A percentile compares a stretch with the other conserved stretches of the same genome.
These are phyloP conservation scores for Phragmatobia fuliginosa DNA, from an alignment of 2,888 invertebrate genomes.

Conservation along the genomic window DNA sequence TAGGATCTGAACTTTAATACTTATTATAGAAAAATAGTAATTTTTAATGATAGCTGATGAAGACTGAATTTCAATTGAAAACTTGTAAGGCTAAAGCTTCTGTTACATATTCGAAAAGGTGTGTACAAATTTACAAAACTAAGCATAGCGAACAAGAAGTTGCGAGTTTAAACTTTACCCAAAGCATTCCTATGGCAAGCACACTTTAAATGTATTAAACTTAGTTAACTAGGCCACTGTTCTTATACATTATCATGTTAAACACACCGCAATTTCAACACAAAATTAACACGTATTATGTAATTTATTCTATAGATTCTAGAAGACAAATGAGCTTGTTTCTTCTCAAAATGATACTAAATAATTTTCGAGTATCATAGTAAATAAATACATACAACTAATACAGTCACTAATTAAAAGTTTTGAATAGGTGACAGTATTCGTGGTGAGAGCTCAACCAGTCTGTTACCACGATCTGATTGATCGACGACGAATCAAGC, in stretches of 20 bases:
- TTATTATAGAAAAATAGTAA: background rate
- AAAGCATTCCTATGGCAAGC: background rate
- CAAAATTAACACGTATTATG: background rate
- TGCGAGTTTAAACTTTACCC: background rate
- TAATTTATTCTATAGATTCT: background rate
- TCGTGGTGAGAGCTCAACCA: background rate
- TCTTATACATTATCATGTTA: too few relatives aligned
- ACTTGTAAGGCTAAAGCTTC: background rate
- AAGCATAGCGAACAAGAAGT: background rate
- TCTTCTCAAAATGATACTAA: too few relatives aligned
- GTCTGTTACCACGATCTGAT: background rate
- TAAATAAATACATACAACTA: too few relatives aligned
- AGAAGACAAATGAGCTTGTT: background rate
- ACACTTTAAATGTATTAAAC: background rate
- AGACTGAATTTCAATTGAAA: background rate
- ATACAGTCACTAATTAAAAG: background rate
- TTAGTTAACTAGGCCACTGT: background rate
- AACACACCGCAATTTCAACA: background rate
- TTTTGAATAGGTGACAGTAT: too few relatives aligned
- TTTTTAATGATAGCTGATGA: background rate
- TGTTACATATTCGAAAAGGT: too few relatives aligned
- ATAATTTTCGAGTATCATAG: too few relatives aligned
- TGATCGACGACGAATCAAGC: too few relatives aligned
- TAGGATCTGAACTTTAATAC: too few relatives aligned
- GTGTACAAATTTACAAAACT: background rate